Conservation (phyloP, 2,797 vertebrate species). For the Enteromius mattozi region DNA sequence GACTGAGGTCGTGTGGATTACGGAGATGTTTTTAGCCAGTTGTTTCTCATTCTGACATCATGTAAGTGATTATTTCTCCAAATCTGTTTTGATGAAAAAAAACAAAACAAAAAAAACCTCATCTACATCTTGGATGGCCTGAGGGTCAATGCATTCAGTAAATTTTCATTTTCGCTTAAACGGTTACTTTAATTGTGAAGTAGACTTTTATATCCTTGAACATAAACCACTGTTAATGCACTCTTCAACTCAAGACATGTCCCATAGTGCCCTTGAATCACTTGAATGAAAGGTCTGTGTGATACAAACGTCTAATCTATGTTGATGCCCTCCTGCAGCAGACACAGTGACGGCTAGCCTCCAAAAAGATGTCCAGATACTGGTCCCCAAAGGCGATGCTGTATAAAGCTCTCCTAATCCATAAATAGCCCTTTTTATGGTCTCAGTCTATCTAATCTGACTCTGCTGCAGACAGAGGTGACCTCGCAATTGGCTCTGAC, state of each 20-base stretch:
- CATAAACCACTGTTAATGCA: neutral
- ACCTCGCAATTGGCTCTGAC: slow-evolving; percentile 15
- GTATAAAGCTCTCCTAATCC: slow-evolving; percentile 38
- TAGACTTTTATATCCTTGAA: neutral
- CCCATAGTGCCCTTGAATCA: slow-evolving; percentile 8
- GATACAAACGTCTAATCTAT: slow-evolving; percentile 24
- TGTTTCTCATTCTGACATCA: neutral
- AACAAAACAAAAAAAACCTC: too few relatives aligned
- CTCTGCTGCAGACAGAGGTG: slow-evolving; percentile 30
- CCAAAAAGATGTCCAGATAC: slow-evolving; percentile 44
- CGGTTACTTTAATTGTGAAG: neutral
- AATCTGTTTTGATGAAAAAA: neutral
- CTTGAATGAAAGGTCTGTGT: slow-evolving; percentile 18
- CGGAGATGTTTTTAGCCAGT: neutral
- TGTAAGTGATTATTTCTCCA: neutral
- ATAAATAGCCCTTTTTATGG: slow-evolving; percentile 41
- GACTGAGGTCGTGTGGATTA: neutral
- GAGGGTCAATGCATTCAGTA: neutral
- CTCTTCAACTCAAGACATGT: neutral
- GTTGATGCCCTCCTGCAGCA: slow-evolving; percentile 24
- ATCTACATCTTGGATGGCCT: neutral
- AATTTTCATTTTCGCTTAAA: neutral
- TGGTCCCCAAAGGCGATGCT: slow-evolving; percentile 33
- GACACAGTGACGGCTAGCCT: slow-evolving; percentile 43
- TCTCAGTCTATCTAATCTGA: slow-evolving; percentile 33